Evolutionary conservation across 2,888 invertebrate genomes (phyloP), one percentile per base, ranked within the genome.

Genomic region (Tipula vernalis): DNA sequence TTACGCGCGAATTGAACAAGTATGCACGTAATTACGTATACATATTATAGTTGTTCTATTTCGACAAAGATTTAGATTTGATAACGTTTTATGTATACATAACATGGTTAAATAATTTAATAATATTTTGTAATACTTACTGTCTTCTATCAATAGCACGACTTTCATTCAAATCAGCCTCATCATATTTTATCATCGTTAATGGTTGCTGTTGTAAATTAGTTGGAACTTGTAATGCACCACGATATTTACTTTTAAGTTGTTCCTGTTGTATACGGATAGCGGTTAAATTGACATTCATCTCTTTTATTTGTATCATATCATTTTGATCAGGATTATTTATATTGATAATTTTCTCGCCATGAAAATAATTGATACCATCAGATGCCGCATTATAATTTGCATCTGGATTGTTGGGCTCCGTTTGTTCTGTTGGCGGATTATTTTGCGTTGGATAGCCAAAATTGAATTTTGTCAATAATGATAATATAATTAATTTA

Each of bases 251-350:
- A 39, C 5, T 36, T 84, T 84, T 41, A 6, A 84, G 41, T n/a
- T 39, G 84, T 84, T 84, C 84, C 15, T 84, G 36, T 39, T 84
- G 84, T 84, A 84, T 39, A 13, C 84, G 84, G 15, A 84, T 39
- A 4, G 84, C 84, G n/a, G 84, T 84, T 84, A 84, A 36, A 84
- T 84, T 84, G 8, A 84, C 36, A 84, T 84, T 84, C 41, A 84
- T n/a, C 3, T 41, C 84, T 39, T 84, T 39, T 1, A 84, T 39
- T 15, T 84, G 39, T 1, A 15, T n/a, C 84, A 84, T 84, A n/a
- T 84, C 84, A 39, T 39, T 84, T 84, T 84, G 84, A n/a, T 84
- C 84, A 6, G 84, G 84, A 84, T 84, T 13, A 84, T 84, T 39
- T 39, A 84, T 39, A 39, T 84, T 41, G 15, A 84, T 41, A 8